Evolutionary conservation across 2,888 invertebrate species (phyloP), one percentile per base, ranked within the genome.

Genomic region (Argyra leucocephala): DNA sequence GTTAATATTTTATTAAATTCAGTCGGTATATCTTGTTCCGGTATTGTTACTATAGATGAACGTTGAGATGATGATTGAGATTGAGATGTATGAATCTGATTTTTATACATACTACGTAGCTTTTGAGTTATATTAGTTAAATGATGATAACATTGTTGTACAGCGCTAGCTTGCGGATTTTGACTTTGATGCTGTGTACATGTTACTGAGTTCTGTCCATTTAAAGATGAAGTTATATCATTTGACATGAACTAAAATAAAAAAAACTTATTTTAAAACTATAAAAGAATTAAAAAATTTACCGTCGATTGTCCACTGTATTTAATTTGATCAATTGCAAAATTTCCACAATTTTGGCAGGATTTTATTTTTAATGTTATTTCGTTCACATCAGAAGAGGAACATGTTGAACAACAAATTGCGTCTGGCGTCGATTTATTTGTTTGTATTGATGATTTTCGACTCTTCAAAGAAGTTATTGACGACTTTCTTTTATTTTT

Each of bases 351-450:
- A 67, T 65, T 67, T 63, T 69, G 66, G 60, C 69, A 69, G 64
- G 69, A 63, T 66, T 67, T 69, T 22, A 69, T 63, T 64, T 69
- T 69, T 63, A 69, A 60, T 64, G 67, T 68, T 48, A 69, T 66
- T 68, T 69, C 69, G 61, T 64, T 69, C 61, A 69, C 64, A 66
- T 69, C 65, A 65, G 63, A 62, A 23, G 69, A 69, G 64, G 67
- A 67, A 67, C 69, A 69, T 64, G 65, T 64, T 60, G 67, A 63
- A 69, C 69, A 69, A 31, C 26, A 61, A n/a, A n/a, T 26, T 48
- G 48, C 15, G 18, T 48, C 48, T 15, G 48, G 48, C 21, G 36
- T 62, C 22, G n/a, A 22, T 62, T n/a, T 36, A 10, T 36, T 37
- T n/a, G 48, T 18, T 62, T 62, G 21, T 24, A 26, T 26, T 26